Evolutionary conservation across 2,888 invertebrate genomes (phyloP), one percentile per base, ranked within the genome.

Genomic region (Amblyteles armatorius): DNA sequence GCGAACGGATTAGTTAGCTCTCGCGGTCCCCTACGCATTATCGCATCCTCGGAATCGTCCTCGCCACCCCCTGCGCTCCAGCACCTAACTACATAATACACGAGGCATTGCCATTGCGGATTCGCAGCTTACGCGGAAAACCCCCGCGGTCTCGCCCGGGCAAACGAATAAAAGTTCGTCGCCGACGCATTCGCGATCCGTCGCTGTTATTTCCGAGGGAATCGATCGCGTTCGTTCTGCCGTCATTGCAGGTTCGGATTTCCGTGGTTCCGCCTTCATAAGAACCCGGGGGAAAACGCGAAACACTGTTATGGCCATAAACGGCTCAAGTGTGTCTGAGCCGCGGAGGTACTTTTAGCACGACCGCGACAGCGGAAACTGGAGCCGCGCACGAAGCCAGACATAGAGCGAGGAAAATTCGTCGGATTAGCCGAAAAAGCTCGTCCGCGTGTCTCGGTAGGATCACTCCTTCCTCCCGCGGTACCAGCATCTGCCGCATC

Each of bases 341-440:
- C 73, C 60, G 1, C 33, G 44, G 60, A 44, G 48, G 29, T 44
- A 74, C 48, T 9, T 40, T 26, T 40, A 67, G 57, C 57, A 22
- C 57, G 57, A 57, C 26, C 57, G 19, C 57, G 57, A 57, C 26
- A 22, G 19, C 57, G 11, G 22, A 57, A 57, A 69, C 65, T 72
- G 11, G 71, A 77, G 69, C 55, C 48, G 72, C 36, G 55, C 65
- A 52, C 40, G 36, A 52, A 55, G 57, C 60, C 50, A 72, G 72
- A 78, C 57, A 72, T 26, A 33, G 60, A 19, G 36, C n/a, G 19
- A 50, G 78, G 33, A 44, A 48, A 80, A 82, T 84, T 82, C 74
- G 84, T 69, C 69, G 79, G 81, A 79, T 79, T 78, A 84, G 82
- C 74, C 13, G 69, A 79, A 84, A 83, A 72, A 80, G 65, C 74